Evolutionary conservation across 1,140 invertebrate species (phyloP), one percentile per base, ranked within the genome.

Genomic region (Himalopsyche phryganea): DNA sequence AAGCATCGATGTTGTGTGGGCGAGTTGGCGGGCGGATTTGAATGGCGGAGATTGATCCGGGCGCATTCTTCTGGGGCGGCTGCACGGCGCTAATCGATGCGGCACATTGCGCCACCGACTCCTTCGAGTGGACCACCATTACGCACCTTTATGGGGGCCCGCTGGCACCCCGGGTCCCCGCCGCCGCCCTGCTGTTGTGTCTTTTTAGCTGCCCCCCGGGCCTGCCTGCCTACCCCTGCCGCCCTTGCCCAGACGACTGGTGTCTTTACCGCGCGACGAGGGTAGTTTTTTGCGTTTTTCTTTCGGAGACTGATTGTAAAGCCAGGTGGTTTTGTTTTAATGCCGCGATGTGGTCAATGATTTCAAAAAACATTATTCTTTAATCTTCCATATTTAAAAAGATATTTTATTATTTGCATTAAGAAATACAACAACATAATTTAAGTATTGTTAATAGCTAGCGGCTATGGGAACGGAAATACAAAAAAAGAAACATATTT

Each of bases 41-140:
- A 54, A 60, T 55, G 53, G 13, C 59, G 36, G 48, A 62, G 60
- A 62, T 62, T 62, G 60, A 62, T 62, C 60, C 54, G 60, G 51
- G 44, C 41, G 51, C 36, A 56, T 45, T 53, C 50, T 53, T 53
- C 42, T 14, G 36, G 35, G 38, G 49, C 57, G 33, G 19, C 56
- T 18, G 47, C 47, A 15, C 47, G 54, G 40, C 57, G 50, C 62
- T 64, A 60, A 61, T 64, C 62, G 58, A 58, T 60, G 58, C 58
- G 62, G 58, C 61, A 57, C 23, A 28, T 6, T 63, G 61, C 61
- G 61, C 61, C 53, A 57, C 49, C 50, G 53, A 51, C 62, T 60
- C 51, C 61, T 60, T 63, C 49, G 44, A 51, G 49, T 58, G 62
- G 62, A 60, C 53, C 59, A 52, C 61, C 58, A 65, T 65, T 61